These are phyloP conservation scores for Oeneis ivallda DNA, from an alignment of 2,888 invertebrate species.

Conservation along the genomic window DNA sequence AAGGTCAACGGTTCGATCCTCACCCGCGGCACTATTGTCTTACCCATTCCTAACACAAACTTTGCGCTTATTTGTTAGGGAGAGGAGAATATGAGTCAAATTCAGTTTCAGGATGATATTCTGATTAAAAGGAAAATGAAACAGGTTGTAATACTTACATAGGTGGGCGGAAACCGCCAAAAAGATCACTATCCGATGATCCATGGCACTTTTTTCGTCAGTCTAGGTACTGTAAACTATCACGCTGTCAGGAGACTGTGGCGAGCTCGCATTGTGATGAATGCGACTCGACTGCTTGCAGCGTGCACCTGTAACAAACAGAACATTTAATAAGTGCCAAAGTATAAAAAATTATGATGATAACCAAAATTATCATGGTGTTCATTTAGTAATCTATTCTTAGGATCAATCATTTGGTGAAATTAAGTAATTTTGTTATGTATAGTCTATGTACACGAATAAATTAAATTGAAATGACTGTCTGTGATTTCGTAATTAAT, in stretches of 20 bases:
- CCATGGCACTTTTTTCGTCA: constrained; percentile 52
- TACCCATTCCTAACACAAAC: no score
- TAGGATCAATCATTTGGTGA: not conserved
- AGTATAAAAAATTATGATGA: not conserved
- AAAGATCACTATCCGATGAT: constrained; percentile 55
- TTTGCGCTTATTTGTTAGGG: no score
- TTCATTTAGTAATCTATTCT: constrained; percentile 7
- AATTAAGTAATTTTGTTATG: not conserved
- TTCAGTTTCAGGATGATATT: no score
- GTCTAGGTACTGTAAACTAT: constrained; percentile 39
- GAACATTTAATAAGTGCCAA: not conserved
- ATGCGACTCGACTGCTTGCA: constrained; percentile 17
- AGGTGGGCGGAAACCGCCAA: constrained; percentile 62
- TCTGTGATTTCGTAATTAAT: no score
- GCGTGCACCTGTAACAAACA: constrained; percentile 45
- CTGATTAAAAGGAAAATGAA: not conserved
- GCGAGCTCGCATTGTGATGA: constrained; percentile 50
- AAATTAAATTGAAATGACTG: no score
- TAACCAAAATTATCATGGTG: no score
- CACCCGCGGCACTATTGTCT: no score
- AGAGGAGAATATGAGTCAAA: no score
- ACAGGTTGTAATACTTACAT: constrained; percentile 55
- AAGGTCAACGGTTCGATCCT: no score
- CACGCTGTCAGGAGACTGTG: constrained; percentile 45
- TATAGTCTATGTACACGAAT: not conserved